Base-by-base conservation (phyloP, 2,113 vertebrate genomes). In the Nothobranchius furzeri region DNA sequence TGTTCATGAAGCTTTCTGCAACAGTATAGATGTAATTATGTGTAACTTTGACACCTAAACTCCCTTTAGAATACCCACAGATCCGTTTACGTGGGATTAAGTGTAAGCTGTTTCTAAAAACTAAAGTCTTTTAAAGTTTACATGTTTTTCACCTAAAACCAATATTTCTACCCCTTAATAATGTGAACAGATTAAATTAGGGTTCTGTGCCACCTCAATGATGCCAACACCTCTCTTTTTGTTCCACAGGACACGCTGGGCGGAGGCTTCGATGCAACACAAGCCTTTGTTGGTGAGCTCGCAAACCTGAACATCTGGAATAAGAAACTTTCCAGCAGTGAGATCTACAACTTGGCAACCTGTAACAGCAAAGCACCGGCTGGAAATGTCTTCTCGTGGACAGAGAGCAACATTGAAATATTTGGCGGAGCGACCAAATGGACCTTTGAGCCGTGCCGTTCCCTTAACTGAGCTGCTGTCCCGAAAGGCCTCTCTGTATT, bases 221-320 rank as follows among this genome's bases (percentile, higher is more conserved):
- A 42, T 20, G 15, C 12, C 35, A 9, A 66, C 20, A 1, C 17
- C 11, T 78, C 52, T 80, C 0, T 35, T 70, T 0, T 73, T 14
- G 9, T 20, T 79, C 51, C 15, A 1, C 87, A 99, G 97, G 97
- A 99, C 90, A 95, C 95, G 0, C 78, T 98, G 84, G 97, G 97
- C 0, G 96, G 97, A 1, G 96, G 96, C 0, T 98, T 99, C 11
- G 97, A 99, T 0, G 97, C 97, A 64, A 99, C 97, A 0, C 97
- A 99, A 68, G 97, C 97, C 0, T 98, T 94, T 7, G 90, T 99
- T 3, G 97, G 97, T 0, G 96, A 99, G 84, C 87, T 99, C 76
- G 96, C 97, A 7, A 95, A 98, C 75, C 93, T 99, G 83, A 96
- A 98, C 83, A 90, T 99, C 90, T 98, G 97, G 97, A 96, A 96